A percentile compares a stretch with the other conserved stretches of the same genome.
These are phyloP conservation scores for Myripristis murdjan DNA, from an alignment of 2,797 vertebrate species.

Conservation along the genomic window DNA sequence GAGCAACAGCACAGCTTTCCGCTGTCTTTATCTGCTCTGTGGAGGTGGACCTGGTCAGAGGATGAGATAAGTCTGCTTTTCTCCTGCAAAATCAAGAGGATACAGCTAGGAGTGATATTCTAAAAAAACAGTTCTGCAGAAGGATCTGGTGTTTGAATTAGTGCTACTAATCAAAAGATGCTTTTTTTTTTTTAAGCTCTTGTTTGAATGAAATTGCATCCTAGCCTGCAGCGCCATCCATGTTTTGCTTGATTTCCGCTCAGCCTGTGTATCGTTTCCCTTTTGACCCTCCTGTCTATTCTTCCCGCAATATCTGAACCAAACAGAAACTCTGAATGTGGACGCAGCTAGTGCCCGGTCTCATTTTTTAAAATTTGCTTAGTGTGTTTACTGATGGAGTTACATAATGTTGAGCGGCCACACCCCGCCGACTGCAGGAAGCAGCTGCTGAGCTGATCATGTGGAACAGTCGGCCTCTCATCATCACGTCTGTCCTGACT, in stretches of 20 bases:
- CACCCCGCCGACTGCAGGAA: conserved; percentile 60
- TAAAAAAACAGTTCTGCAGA: conserved; percentile 6
- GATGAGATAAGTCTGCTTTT: background rate
- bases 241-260: no score
- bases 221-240: no score
- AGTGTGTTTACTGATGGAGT: conserved; percentile 35
- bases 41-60: conserved; percentile 15
- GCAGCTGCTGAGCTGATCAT: conserved; percentile 63
- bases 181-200: conserved; percentile 13
- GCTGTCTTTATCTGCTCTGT: conserved; percentile 23
- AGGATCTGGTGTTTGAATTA: background rate
- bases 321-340: conserved; percentile 3
- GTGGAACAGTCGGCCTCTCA: conserved; percentile 27
- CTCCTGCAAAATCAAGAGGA: conserved; percentile 2
- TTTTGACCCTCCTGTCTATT: conserved; percentile 2
- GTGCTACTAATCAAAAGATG: conserved; percentile 14
- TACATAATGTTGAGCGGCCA: conserved; percentile 47
- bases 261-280: background rate
- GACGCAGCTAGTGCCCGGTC: background rate
- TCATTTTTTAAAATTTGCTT: conserved; percentile 21
- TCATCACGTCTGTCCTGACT: conserved; percentile 38
- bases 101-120: conserved; percentile 8
- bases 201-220: no score
- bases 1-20: conserved; percentile 47
- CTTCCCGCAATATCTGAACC: conserved; percentile 10